Evolutionary conservation across 2,113 vertebrate species (phyloP), one percentile per base, ranked within the genome.

Genomic region (Pithys albifrons): DNA sequence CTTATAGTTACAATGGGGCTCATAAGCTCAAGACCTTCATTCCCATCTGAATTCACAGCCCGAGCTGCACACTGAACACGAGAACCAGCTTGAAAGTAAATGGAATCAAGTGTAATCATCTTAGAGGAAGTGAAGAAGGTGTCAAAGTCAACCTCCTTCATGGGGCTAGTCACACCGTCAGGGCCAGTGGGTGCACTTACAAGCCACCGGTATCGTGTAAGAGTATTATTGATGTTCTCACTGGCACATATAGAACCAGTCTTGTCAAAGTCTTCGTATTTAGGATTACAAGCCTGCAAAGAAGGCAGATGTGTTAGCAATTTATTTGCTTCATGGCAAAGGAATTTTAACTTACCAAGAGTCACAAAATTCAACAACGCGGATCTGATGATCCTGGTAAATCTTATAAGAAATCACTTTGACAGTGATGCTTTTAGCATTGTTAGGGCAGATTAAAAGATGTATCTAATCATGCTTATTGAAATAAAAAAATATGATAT

Each of bases 41-140:
- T 97, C 15, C 99, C 98, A 1, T 99, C 96, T 7, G 98, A 96
- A 89, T 99, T 99, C 37, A 99, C 99, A 3, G 99, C 99, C 11
- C 99, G 98, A 35, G 99, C 99, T 0, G 98, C 98, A 20, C 99
- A 99, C 95, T 99, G 99, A 37, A 99, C 98, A 91, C 99, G 96
- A 65, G 99, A 99, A 58, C 99, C 99, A 0, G 99, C 98, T 89
- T 99, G 99, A 93, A 99, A 99, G 98, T 99, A 99, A 94, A 99
- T 97, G 58, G 99, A 99, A 96, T 99, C 99, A 15, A 99, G 84
- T 0, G 99, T 98, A 95, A 99, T 99, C 96, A 98, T 98, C 98
- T 99, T 99, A 88, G 99, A 99, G 20, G 99, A 99, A 1, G 99
- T 99, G 76, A 99, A 99, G 97, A 99, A 99, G 29, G 99, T 99